Base-by-base conservation (phyloP, 2,797 vertebrate species). In the Percopsis omiscomaycus region DNA sequence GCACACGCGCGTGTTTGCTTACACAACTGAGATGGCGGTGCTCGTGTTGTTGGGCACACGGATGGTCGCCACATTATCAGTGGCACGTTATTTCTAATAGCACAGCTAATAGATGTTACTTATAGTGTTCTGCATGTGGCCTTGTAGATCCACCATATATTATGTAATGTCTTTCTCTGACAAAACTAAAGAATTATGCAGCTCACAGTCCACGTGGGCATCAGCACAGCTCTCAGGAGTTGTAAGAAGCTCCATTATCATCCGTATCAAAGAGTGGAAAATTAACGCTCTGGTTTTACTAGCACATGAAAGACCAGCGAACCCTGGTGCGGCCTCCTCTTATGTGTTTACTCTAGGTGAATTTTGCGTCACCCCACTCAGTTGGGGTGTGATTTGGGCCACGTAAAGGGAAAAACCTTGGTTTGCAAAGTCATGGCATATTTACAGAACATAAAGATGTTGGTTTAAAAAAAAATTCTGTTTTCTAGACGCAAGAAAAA, bases 11-110 rank as follows among this genome's bases (percentile, higher is more conserved):
- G 66, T 69, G 64, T 75, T 57, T 75, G 62, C 42, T 28, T 59
- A 46, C 68, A 57, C 68, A 61, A 44, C 72, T 66, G 78, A 75
- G 72, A 64, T 48, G 5, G 42, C 27, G 3, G 47, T 51, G 49
- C 29, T 64, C 13, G 15, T 55, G 46, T 72, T 47, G 14, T 63
- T 57, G 37, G 73, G 57, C 64, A 66, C 76, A 73, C 82, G 83
- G 71, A 78, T 84, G 83, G 68, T 61, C 46, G 29, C 75, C 69
- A 75, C 72, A 69, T 71, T 64, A 72, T 59, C 27, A 28, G 50
- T 53, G 22, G 1, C 22, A 22, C 22, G 22, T 42, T 42, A 42
- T 42, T 42, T 42, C 37, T 42, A 42, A 42, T 42, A 9, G 37
- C 2, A 22, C 22, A 22, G 22, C 22, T 22, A 22, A 22, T 22